Evolutionary conservation across 2,888 invertebrate species (phyloP).

Genomic region (Tetramorium bicarinatum): DNA sequence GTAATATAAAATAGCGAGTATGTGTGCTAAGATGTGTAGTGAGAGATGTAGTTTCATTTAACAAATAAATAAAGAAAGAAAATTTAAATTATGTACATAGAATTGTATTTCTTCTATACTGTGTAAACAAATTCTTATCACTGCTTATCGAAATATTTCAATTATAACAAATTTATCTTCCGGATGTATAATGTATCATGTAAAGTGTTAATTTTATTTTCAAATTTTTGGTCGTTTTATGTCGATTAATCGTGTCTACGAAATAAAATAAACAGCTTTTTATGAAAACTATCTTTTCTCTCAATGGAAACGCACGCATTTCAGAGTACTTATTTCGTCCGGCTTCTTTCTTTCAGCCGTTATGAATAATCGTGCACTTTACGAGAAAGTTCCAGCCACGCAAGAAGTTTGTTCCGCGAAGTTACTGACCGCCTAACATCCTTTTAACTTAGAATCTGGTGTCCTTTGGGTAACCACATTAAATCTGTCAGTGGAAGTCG

Average conservation of each 20-base stretch:
- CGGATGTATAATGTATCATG: not conserved
- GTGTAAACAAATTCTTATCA: not conserved
- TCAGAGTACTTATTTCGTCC: slow-evolving; percentile 16
- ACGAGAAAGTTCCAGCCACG: slow-evolving; percentile 40
- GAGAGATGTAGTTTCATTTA: not conserved
- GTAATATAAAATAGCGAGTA: not conserved
- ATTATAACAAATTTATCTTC: not conserved
- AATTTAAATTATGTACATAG: not conserved
- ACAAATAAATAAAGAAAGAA: not conserved
- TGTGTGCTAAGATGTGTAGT: not conserved
- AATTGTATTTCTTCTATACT: not conserved
- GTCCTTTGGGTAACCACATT: slow-evolving; percentile 24
- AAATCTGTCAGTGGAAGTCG: slow-evolving; percentile 28
- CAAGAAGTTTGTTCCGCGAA: slow-evolving; percentile 46
- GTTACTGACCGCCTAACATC: slow-evolving; percentile 43
- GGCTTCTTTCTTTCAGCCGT: slow-evolving; percentile 47
- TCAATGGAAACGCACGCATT: slow-evolving; percentile 9
- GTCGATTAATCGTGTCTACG: not conserved
- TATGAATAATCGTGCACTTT: slow-evolving; percentile 51
- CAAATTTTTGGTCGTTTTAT: not conserved
- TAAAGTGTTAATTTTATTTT: not conserved
- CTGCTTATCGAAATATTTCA: not conserved
- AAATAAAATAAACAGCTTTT: not conserved
- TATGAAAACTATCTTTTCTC: not conserved
- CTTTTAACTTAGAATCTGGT: slow-evolving; percentile 41